Conservation (phyloP, 2,797 vertebrate species). For the Adelosebastes latens region DNA sequence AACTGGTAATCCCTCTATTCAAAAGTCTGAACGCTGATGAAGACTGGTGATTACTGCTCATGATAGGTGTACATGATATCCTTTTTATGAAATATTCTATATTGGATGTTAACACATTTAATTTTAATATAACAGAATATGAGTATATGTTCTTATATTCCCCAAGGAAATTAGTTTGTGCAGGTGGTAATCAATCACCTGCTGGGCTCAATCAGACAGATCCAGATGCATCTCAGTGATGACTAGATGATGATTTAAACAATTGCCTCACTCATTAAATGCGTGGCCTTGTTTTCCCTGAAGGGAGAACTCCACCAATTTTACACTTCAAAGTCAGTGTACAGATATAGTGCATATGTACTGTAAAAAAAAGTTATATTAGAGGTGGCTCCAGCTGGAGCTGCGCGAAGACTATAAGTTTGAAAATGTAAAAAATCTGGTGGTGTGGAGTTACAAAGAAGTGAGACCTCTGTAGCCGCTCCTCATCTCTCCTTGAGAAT, state of each 20-base stretch:
- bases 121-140: not conserved
- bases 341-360: not conserved
- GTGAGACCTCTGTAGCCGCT: not conserved
- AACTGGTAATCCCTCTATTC: not conserved
- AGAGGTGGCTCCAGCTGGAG: not conserved
- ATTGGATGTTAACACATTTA: not conserved
- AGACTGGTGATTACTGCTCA: not conserved
- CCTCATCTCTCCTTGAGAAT: slow-evolving; percentile 2
- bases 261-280: not conserved
- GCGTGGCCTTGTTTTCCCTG: not conserved
- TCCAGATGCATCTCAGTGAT: not conserved
- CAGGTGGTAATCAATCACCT: not conserved
- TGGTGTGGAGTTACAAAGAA: not conserved
- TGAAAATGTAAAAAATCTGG: not conserved
- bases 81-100: not conserved
- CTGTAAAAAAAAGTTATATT: not conserved
- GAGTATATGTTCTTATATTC: not conserved
- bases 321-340: not conserved
- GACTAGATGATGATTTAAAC: not conserved
- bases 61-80: not conserved
- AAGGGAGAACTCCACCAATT: not conserved
- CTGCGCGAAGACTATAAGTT: not conserved
- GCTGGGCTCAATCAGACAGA: not conserved
- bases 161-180: not conserved
- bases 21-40: not conserved